Percentiles rank a stretch among this genome's conserved stretches.
Evolutionary conservation across 2,113 vertebrate genomes (phyloP).

Genomic region (Tychaedon coryphoeus): DNA sequence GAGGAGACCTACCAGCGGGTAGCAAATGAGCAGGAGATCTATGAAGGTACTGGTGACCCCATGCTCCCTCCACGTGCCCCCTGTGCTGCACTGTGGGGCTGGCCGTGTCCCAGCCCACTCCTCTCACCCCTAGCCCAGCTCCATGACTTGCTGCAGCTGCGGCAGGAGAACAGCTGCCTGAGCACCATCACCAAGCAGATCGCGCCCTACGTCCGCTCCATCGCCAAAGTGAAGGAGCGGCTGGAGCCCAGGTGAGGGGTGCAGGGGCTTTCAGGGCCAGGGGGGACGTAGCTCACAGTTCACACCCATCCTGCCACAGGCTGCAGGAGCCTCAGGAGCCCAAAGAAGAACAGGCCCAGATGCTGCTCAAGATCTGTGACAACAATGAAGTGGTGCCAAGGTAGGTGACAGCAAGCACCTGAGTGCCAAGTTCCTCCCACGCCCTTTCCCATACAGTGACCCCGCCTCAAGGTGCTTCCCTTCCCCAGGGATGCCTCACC

Average conservation of each 20-base stretch:
- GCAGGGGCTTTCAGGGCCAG: rapidly evolving
- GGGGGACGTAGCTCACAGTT: rapidly evolving
- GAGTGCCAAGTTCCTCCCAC: rapidly evolving
- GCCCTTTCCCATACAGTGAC: background rate
- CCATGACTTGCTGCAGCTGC: conserved; percentile 88
- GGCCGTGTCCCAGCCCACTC: background rate
- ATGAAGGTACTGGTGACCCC: conserved; percentile 79
- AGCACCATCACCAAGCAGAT: conserved; percentile 90
- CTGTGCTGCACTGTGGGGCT: rapidly evolving
- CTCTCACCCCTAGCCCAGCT: conserved; percentile 83
- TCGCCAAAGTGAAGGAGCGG: conserved; percentile 91
- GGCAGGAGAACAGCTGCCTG: conserved; percentile 89
- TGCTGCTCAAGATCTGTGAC: conserved; percentile 69
- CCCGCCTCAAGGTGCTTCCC: background rate
- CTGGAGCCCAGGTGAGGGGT: conserved; percentile 87
- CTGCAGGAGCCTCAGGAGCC: conserved; percentile 76
- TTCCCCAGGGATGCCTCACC: conserved; percentile 51
- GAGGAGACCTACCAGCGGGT: conserved; percentile 90
- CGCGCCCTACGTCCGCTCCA: conserved; percentile 87
- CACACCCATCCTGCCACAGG: background rate
- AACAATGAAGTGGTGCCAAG: conserved; percentile 64
- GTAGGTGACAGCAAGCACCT: background rate
- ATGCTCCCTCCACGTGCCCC: rapidly evolving
- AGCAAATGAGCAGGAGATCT: conserved; percentile 91
- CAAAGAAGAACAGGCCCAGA: conserved; percentile 73